Conservation (phyloP, 2,113 vertebrate species). For the Osmerus eperlanus region DNA sequence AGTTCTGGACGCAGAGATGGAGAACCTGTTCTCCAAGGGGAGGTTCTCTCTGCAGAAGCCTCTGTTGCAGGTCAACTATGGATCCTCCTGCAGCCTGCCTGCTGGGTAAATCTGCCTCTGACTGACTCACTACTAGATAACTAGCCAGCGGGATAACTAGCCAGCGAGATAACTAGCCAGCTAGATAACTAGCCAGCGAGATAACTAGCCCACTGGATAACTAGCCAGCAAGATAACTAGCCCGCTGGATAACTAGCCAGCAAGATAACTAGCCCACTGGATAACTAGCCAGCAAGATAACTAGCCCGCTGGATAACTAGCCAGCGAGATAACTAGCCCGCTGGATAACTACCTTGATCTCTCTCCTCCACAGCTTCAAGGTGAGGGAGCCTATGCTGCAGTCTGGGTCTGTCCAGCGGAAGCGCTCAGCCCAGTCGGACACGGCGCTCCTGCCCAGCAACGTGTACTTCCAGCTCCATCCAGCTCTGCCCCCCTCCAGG, state of each 20-base stretch:
- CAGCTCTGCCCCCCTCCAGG: constrained; percentile 21
- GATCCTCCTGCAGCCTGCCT: constrained; percentile 68
- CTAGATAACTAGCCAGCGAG: too few relatives aligned
- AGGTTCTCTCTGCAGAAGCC: constrained; percentile 49
- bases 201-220: too few relatives aligned
- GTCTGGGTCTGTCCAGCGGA: constrained; percentile 32
- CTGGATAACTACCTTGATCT: neutral
- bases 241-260: neutral
- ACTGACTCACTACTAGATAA: neutral
- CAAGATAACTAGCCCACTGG: neutral
- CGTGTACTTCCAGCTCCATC: constrained; percentile 53
- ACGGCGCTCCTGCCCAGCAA: constrained; percentile 68
- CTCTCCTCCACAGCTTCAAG: constrained; percentile 58
- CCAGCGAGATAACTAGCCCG: neutral
- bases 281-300: neutral
- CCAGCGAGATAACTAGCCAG: too few relatives aligned
- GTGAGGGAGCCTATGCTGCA: constrained; percentile 43
- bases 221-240: neutral
- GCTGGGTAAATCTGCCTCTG: constrained; percentile 55
- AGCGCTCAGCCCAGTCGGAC: constrained; percentile 68
- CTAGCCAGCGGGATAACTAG: too few relatives aligned
- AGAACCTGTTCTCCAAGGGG: constrained; percentile 35
- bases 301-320: neutral
- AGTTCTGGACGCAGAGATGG: constrained; percentile 11
- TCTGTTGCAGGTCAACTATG: constrained; percentile 62